Base-by-base conservation (phyloP, 2,797 vertebrate species). In the Hemibagrus guttatus region DNA sequence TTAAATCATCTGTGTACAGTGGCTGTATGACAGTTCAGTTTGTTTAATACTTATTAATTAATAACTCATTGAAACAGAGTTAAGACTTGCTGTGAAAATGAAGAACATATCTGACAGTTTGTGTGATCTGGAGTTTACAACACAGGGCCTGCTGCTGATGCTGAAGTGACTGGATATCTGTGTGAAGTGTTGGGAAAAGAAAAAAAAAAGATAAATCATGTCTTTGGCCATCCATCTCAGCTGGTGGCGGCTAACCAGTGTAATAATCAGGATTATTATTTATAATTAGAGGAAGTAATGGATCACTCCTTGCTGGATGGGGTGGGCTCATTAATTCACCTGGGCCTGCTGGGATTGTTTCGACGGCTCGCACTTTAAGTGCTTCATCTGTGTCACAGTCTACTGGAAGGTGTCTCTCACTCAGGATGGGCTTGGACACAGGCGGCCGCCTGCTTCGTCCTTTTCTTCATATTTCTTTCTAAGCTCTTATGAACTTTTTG, bases 221-320 rank as follows among this genome's bases (percentile, higher is more conserved):
- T 95, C 97, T 95, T 95, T 91, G 95, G 94, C 96, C 96, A 98
- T 99, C 97, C 95, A 97, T 99, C 98, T 97, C 95, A 94, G 96
- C 96, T 96, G 96, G 97, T 95, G 95, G 95, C 93, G 95, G 96
- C 96, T 97, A 98, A 98, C 97, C 97, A 98, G 97, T 95, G 95
- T 98, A 98, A 99, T 99, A 98, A 97, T 98, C 98, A 97, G 97
- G 98, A 98, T 99, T 99, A 99, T 99, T 98, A 99, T 98, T 99
- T 98, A 98, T 99, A 99, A 99, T 99, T 99, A 99, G 97, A 98
- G 98, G 98, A 99, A 99, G 98, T 98, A 98, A 99, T 99, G 97
- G 96, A 99, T 99, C 98, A 98, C 97, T 96, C 96, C 92, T 96
- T 95, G 94, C 95, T 96, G 96, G 97, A 98, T 96, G 95, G 93